Evolutionary conservation across 1,140 invertebrate genomes (phyloP).

Genomic region (Gonioctena quinquepunctata): DNA sequence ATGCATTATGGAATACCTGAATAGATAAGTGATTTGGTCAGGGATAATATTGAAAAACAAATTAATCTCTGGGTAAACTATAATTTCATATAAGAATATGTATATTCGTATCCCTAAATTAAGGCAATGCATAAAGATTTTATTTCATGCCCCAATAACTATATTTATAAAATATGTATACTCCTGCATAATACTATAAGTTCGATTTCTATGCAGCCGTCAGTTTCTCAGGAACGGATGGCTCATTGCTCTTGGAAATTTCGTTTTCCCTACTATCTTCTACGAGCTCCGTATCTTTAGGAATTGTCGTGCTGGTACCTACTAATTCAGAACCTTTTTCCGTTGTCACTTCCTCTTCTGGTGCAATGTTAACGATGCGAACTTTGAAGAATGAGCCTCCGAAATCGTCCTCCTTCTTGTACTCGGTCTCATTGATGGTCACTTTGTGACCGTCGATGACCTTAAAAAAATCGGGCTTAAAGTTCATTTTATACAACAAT

Average conservation of each 20-base stretch:
- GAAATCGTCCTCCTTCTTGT: constrained; percentile 55
- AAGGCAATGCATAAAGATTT: too few relatives aligned
- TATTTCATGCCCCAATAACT: too few relatives aligned
- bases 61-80: too few relatives aligned
- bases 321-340: constrained; percentile 34
- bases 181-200: too few relatives aligned
- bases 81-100: too few relatives aligned
- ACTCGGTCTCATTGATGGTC: constrained; percentile 63
- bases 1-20: too few relatives aligned
- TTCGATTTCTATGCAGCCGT: constrained; percentile 25
- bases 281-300: constrained; percentile 38
- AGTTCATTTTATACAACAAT: too few relatives aligned
- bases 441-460: constrained; percentile 62
- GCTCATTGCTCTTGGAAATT: constrained; percentile 46
- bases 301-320: constrained; percentile 1
- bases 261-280: constrained; percentile 47
- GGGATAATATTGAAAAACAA: too few relatives aligned
- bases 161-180: too few relatives aligned
- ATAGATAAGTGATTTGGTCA: too few relatives aligned
- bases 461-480: constrained; percentile 50
- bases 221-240: constrained; percentile 46
- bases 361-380: constrained; percentile 60
- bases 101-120: too few relatives aligned
- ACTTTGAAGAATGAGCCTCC: constrained; percentile 57
- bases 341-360: constrained; percentile 50